Evolutionary conservation across 2,113 vertebrate species (phyloP), one percentile per base, ranked within the genome.

Genomic region (Sclerurus mexicanus): DNA sequence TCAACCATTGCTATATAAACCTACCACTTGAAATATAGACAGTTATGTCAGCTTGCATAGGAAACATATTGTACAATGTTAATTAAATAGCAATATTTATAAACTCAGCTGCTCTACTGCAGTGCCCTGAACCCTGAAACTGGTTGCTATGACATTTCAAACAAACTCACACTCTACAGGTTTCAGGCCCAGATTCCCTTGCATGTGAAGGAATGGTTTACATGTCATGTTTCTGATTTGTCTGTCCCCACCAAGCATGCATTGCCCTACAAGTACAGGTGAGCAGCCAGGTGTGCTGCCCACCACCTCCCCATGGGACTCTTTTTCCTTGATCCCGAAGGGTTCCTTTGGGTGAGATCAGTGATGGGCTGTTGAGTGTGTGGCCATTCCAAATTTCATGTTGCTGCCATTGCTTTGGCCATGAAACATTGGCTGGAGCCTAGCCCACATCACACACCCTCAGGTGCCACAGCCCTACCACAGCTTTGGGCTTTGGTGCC

Each of bases 41-140:
- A 89, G 66, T 49, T 63, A 46, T 79, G 80, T 88, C 90, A 94
- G 77, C 37, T 74, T 87, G 56, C 78, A 37, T 52, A 83, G 89
- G 73, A 95, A 96, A 91, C 64, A 71, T 50, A 93, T 44, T 74
- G 40, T 58, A 59, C 50, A 62, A 62, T 18, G 42, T 71, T 95
- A 96, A 96, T 95, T 93, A 95, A 94, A 82, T 66, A 33, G 79
- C 40, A 77, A 66, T 85, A 33, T 90, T 89, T 89, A 81, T 66
- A 62, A 55, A 55, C 37, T 69, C 50, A 93, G n/a, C 53, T 75
- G 44, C 69, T 74, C 50, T 68, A 21, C 31, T 82, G 71, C 78
- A 88, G 73, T 82, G 21, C 53, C 96, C 59, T 52, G 60, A 72
- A 46, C 50, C 71, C 78, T 72, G 88, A 58, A 91, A 53, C 60